These are phyloP conservation scores for Protaetia brevitarsis DNA, from an alignment of 1,140 invertebrate species.

Conservation along the genomic window DNA sequence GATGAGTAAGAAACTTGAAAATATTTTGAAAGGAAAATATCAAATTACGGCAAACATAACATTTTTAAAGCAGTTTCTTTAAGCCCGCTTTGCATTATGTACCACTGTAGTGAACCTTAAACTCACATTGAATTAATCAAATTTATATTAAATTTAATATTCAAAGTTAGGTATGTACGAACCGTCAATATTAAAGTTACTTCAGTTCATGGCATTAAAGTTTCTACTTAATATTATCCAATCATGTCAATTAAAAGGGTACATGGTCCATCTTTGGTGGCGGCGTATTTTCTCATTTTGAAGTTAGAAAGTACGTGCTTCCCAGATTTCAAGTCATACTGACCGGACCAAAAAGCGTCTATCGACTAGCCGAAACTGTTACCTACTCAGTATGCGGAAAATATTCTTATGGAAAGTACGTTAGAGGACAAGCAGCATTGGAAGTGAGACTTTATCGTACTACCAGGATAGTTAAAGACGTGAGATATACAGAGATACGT, in stretches of 20 bases:
- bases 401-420: conserved; percentile 65
- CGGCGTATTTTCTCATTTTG: conserved; percentile 53
- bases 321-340: conserved; percentile 66
- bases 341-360: conserved; percentile 57
- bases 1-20: no score
- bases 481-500: neutral
- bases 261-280: conserved; percentile 57
- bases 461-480: neutral
- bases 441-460: neutral
- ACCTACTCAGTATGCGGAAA: conserved; percentile 60
- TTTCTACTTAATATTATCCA: neutral
- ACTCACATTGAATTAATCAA: no score
- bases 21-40: no score
- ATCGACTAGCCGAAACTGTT: conserved; percentile 53
- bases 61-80: no score
- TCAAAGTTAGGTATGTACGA: neutral
- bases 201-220: neutral
- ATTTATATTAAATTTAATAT: neutral
- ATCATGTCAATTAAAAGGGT: conserved; percentile 46
- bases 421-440: conserved; percentile 51
- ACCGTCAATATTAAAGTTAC: no score
- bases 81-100: no score
- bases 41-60: no score
- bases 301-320: conserved; percentile 62
- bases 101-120: no score